Conservation (phyloP, 2,113 vertebrate species). For the Panurus biarmicus region DNA sequence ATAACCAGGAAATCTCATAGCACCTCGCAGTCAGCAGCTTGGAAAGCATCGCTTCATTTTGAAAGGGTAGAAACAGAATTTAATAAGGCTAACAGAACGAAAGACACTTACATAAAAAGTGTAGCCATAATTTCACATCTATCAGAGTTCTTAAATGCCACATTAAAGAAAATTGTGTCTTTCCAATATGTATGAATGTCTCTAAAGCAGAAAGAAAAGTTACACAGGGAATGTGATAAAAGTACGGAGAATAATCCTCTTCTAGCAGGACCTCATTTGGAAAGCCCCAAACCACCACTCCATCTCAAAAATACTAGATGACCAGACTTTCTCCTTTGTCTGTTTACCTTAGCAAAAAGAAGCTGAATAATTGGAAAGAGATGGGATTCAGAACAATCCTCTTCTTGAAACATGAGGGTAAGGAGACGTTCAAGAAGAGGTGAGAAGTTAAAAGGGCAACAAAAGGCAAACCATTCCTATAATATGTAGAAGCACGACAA, state of each 20-base stretch:
- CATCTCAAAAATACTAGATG: not conserved
- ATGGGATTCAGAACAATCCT: not conserved
- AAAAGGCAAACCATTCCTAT: not conserved
- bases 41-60: not conserved
- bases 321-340: not conserved
- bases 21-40: not conserved
- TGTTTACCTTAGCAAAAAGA: not conserved
- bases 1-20: not conserved
- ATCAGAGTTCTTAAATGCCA: not conserved
- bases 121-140: not conserved
- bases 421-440: not conserved
- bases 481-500: accelerated
- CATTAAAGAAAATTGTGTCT: not conserved
- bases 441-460: not conserved
- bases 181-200: accelerated
- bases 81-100: not conserved
- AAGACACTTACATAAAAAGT: not conserved
- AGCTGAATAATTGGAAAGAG: not conserved
- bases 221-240: accelerated
- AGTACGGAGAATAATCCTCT: not conserved
- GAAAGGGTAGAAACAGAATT: not conserved
- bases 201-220: not conserved
- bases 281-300: not conserved
- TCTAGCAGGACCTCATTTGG: not conserved
- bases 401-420: not conserved